phyloP scores from a whole-genome alignment of 2,113 vertebrate species.

The Neotoma lepida region DNA sequence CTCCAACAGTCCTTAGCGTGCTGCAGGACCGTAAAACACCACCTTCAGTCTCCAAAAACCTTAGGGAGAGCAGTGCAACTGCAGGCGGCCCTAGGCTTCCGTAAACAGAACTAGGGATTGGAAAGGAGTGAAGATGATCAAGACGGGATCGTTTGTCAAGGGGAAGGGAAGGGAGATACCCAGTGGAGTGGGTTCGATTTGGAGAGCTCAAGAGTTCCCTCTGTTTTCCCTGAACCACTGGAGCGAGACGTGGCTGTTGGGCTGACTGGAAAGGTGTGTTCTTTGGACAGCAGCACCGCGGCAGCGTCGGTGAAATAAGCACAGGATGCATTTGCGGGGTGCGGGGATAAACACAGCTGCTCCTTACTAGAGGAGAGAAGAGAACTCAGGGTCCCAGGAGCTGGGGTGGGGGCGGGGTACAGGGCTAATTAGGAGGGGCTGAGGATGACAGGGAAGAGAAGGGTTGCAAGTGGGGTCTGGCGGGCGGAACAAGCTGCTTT shows the following conservation, averaged over 20 bases:
- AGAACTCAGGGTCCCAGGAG: constrained; percentile 59
- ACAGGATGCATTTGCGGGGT: background rate
- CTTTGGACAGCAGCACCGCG: constrained; percentile 50
- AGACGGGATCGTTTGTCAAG: background rate
- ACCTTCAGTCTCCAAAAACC: constrained; percentile 8
- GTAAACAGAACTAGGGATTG: constrained; percentile 44
- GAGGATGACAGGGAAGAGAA: background rate
- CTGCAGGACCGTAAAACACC: background rate
- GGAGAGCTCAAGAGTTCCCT: constrained; percentile 61
- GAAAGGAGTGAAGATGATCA: background rate
- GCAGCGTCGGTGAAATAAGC: constrained; percentile 34
- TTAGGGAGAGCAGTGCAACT: background rate
- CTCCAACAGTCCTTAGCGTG: constrained; percentile 11
- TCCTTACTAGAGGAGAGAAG: background rate
- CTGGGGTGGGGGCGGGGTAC: background rate
- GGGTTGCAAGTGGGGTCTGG: background rate
- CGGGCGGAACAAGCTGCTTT: constrained; percentile 45
- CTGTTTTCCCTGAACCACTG: constrained; percentile 14
- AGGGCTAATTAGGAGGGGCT: background rate
- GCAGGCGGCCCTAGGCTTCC: constrained; percentile 55
- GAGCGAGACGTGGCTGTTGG: constrained; percentile 47
- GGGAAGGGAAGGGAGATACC: constrained; percentile 7
- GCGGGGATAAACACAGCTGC: constrained; percentile 5
- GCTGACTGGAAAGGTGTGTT: constrained; percentile 61
- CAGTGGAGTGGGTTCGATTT: background rate